Evolutionary conservation across 2,113 vertebrate species (phyloP), one percentile per base, ranked within the genome.

Genomic region (Hemichromis elongatus): DNA sequence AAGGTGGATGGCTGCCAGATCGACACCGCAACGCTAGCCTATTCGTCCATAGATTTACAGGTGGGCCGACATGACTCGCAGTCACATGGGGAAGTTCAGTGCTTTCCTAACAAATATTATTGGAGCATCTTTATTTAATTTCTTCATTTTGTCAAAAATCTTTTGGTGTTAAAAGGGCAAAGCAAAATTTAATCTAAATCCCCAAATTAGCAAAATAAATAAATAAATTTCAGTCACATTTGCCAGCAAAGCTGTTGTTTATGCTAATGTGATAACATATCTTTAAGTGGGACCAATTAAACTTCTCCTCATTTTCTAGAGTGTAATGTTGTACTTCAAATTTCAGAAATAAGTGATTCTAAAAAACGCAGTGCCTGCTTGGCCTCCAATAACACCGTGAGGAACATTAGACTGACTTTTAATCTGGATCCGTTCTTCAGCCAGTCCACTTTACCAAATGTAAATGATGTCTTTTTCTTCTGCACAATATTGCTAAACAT

Each of bases 1-100:
- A 19, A 88, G 59, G 90, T 88, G 88, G 78, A 88, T 35, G n/a
- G 19, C 84, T 85, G 86, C 88, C 89, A 86, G 86, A 57, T 63
- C 14, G 14, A 79, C 79, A 75, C 82, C 4, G 90, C 83, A 47
- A 70, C 3, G 70, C 57, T 33, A 1, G 21, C 56, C 66, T 18
- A 37, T 54, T 73, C 3, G 52, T 54, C 24, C 70, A 4, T 56
- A 86, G 77, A 55, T 79, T 50, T 7, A 75, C 81, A 86, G 59
- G 45, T 40, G 52, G 37, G 73, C 52, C 14, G 52, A 24, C 18
- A 5, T 63, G 18, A 14, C 19, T 7, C 3, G 33, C 10, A 11
- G n/a, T 79, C 53, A 37, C 21, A 5, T 1, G 45, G 52, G 55
- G 37, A 30, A 13, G 59, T 35, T 30, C 6, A 37, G 19, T n/a